phyloP scores from a whole-genome alignment of 2,113 vertebrate species.

The Rhagologus leucostigma region DNA sequence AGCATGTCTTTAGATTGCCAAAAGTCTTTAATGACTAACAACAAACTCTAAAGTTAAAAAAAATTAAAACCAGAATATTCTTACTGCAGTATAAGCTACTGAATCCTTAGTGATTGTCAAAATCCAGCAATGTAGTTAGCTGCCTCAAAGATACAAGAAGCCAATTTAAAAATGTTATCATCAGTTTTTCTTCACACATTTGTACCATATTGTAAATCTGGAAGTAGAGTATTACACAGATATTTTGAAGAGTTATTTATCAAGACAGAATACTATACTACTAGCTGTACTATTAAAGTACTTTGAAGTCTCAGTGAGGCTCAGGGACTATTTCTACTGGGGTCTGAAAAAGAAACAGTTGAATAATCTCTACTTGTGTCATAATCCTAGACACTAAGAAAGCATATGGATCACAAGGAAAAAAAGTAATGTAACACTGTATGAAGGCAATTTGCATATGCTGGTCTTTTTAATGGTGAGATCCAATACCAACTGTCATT shows the following conservation, averaged over 20 bases:
- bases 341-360: background rate
- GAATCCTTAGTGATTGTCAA: background rate
- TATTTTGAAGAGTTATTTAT: background rate
- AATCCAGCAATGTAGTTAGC: background rate
- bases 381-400: background rate
- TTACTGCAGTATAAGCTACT: background rate
- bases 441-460: background rate
- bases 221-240: background rate
- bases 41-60: background rate
- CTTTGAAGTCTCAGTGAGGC: background rate
- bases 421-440: background rate
- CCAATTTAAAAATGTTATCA: background rate
- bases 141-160: background rate
- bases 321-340: background rate
- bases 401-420: background rate
- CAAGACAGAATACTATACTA: background rate
- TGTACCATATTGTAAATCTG: background rate
- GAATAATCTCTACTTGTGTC: background rate
- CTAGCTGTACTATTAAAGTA: background rate
- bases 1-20: background rate
- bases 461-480: background rate
- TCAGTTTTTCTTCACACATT: background rate
- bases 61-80: background rate
- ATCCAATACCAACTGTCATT: background rate
- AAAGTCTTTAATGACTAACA: background rate